These are phyloP conservation scores for Cyprinodon brontotheroides DNA, from an alignment of 2,113 vertebrate genomes.

Conservation along the genomic window DNA sequence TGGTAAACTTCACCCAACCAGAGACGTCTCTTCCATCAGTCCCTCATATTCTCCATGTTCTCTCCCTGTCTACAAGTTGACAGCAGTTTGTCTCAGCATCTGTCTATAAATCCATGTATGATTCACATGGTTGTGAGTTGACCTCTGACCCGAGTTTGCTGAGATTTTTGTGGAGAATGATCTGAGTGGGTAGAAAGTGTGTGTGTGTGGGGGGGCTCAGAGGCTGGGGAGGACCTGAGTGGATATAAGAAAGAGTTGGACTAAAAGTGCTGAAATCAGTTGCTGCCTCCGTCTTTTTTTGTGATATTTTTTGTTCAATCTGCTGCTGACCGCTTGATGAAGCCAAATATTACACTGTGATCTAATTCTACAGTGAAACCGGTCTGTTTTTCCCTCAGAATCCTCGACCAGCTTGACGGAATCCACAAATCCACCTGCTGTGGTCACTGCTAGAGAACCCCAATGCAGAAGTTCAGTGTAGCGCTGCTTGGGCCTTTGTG, in stretches of 20 bases:
- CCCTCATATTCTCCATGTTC: slow-evolving; percentile 71
- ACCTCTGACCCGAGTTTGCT: background rate
- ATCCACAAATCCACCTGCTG: slow-evolving; percentile 88
- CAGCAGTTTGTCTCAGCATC: slow-evolving; percentile 50
- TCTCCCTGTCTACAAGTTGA: slow-evolving; percentile 70
- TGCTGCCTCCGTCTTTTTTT: background rate
- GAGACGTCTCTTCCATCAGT: slow-evolving; percentile 38
- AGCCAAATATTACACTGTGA: background rate
- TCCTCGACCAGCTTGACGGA: slow-evolving; percentile 93
- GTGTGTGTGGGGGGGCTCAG: background rate
- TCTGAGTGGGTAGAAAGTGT: slow-evolving; percentile 12
- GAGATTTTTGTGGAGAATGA: slow-evolving; percentile 18
- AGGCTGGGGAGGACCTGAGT: background rate
- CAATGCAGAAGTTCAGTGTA: slow-evolving; percentile 89
- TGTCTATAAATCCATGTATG: slow-evolving; percentile 69
- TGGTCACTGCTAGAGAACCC: slow-evolving; percentile 95
- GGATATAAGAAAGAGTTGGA: slow-evolving; percentile 6
- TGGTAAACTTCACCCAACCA: slow-evolving; percentile 42
- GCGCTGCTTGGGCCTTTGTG: slow-evolving; percentile 87
- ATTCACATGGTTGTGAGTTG: slow-evolving; percentile 40
- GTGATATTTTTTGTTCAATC: background rate
- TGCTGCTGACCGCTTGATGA: background rate
- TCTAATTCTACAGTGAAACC: slow-evolving; percentile 1
- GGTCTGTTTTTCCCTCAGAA: slow-evolving; percentile 68
- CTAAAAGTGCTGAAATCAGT: slow-evolving; percentile 52